Base-by-base conservation (phyloP, 2,888 invertebrate species). In the Spisula subtruncata region DNA sequence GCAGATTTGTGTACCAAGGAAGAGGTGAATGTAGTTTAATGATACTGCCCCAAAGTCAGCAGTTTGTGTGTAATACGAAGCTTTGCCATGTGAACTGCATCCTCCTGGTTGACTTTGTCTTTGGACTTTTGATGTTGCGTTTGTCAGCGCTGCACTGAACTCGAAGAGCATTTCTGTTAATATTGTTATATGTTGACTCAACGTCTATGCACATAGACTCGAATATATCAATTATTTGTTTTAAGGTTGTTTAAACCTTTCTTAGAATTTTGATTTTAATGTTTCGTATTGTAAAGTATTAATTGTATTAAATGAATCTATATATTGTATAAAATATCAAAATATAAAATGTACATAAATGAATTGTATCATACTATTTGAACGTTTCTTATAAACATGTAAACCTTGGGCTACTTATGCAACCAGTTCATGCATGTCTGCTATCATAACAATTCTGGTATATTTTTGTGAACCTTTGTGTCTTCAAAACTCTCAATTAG, bases 391-490 rank as follows among this genome's bases (percentile, higher is more conserved):
- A 66, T 66, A 66, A 66, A 66, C 0, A 66, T 66, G 60, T 66
- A 25, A 20, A 25, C 10, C n/a, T 0, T 66, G 60, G 0, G n/a
- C 25, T 25, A 25, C 20, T 66, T 66, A 66, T 66, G 60, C 60
- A 66, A 66, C 60, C 25, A 12, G 51, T 51, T 51, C 14, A 16
- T 51, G 51, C 51, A 51, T 25, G 25, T 66, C 60, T 10, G 60
- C 25, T 25, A 25, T 66, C 25, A 25, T n/a, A 66, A 25, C 60
- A 25, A 25, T 25, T 66, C n/a, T 25, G 25, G 60, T 66, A 66
- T 66, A 66, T 66, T 66, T 60, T 66, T 66, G n/a, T 66, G 25
- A 66, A 66, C 60, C 60, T 66, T 25, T 25, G 60, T 66, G 60
- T 66, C 60, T 66, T 66, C 60, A 66, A 66, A 25, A 25, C n/a